Evolutionary conservation across 2,888 invertebrate species (phyloP), one percentile per base, ranked within the genome.

Genomic region (Ischnus inquisitorius): DNA sequence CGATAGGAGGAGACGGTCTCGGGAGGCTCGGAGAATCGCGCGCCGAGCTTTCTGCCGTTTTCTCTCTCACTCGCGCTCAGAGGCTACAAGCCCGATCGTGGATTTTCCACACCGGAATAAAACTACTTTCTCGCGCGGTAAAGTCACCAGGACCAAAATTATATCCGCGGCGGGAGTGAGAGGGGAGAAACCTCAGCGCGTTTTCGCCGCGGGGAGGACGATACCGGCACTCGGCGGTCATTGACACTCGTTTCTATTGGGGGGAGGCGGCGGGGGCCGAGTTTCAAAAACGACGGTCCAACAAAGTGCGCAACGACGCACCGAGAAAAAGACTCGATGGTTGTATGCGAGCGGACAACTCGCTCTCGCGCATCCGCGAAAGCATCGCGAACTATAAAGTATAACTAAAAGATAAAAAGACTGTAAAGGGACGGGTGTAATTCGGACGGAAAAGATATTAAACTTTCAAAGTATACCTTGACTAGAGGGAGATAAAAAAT

Each of bases 131-230:
- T 54, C 65, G 41, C 28, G 48, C 19, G 78, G 78, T 34, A 79
- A 82, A 79, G 65, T 79, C 78, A 25, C 68, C 74, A 71, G 69
- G 65, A 54, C 65, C 65, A 25, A 79, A 82, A 84, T 84, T 82
- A 79, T 82, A 79, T 76, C 79, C 71, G 65, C 76, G 46, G 41
- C n/a, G 39, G 71, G 22, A 71, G 22, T 54, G 46, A 19, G 39
- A 46, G 41, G 41, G 22, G 22, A 64, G 71, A 54, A 60, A 14
- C 48, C n/a, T 22, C 46, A n/a, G n/a, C 48, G 8, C 16, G n/a
- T 54, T 64, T 57, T 34, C 22, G 64, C 1, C n/a, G 16, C 57
- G n/a, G 43, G 54, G 60, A 64, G 54, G 68, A 75, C 64, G 71
- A 14, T 22, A 46, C 48, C 34, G 43, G 48, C 67, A 48, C 51